Conservation (phyloP, 2,797 vertebrate species). For the Todus mexicanus region DNA sequence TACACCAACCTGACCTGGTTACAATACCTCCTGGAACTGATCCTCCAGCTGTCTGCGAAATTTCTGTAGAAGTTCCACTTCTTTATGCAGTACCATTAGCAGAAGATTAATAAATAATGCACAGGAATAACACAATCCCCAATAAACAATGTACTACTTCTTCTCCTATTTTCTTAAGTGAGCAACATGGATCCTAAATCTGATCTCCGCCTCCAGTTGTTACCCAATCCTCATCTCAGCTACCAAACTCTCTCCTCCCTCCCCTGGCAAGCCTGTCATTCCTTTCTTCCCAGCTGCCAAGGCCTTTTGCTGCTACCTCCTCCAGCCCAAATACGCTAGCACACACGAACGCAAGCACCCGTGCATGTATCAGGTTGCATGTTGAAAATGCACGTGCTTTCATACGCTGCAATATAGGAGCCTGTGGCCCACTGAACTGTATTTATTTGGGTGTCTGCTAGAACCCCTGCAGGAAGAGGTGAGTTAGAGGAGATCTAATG, state of each 20-base stretch:
- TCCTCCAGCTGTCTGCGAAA: constrained; percentile 43
- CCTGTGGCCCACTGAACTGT: not conserved
- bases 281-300: constrained; percentile 50
- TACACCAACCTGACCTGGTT: constrained; percentile 48
- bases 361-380: not conserved
- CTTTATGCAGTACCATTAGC: constrained; percentile 45
- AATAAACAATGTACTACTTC: constrained; percentile 17
- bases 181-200: constrained; percentile 51
- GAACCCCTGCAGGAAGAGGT: not conserved
- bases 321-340: not conserved
- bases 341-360: not conserved
- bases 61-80: constrained; percentile 36
- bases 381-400: not conserved
- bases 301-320: not conserved
- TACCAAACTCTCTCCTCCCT: constrained; percentile 2
- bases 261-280: constrained; percentile 38
- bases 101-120: constrained; percentile 48
- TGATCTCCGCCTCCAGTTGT: constrained; percentile 32
- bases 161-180: constrained; percentile 27
- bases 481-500: not conserved
- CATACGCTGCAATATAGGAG: not conserved
- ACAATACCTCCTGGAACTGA: constrained; percentile 45
- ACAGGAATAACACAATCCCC: constrained; percentile 31
- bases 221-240: constrained; percentile 25
- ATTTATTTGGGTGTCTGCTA: not conserved